Conservation (phyloP, 1,140 invertebrate species). For the Diorhabda carinulata region DNA sequence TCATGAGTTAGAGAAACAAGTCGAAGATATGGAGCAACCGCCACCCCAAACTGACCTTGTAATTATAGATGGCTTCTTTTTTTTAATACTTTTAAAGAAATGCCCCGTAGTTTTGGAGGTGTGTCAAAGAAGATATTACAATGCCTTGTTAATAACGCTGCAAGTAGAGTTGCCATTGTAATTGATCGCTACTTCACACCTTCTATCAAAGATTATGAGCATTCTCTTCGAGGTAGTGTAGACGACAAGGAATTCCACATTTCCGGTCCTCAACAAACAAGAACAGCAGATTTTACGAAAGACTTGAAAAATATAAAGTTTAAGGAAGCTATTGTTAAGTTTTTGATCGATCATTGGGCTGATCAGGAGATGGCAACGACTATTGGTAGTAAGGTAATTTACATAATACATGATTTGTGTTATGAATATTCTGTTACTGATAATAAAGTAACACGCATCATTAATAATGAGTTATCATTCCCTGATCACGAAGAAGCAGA, state of each 20-base stretch:
- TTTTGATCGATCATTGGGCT: conserved; percentile 28
- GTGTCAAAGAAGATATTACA: conserved; percentile 34
- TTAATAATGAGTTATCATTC: conserved; percentile 22
- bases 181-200: conserved; percentile 24
- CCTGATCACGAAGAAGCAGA: too few species aligned
- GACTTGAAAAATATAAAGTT: conserved; percentile 29
- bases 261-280: conserved; percentile 19
- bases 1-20: too few species aligned
- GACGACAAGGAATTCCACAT: conserved; percentile 21
- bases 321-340: conserved; percentile 27
- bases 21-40: conserved; percentile 26
- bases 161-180: conserved; percentile 27
- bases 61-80: conserved; percentile 37
- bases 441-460: conserved; percentile 21
- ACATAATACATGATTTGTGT: conserved; percentile 24
- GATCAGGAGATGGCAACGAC: conserved; percentile 20
- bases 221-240: conserved; percentile 15
- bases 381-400: conserved; percentile 22
- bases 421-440: conserved; percentile 19
- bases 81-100: conserved; percentile 30
- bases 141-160: conserved; percentile 24
- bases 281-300: conserved; percentile 25
- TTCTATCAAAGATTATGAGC: conserved; percentile 23
- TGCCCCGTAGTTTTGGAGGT: too few species aligned
- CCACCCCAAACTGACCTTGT: conserved; percentile 18